Conservation (phyloP, 2,113 vertebrate genomes). For the Amphiprion percula region DNA sequence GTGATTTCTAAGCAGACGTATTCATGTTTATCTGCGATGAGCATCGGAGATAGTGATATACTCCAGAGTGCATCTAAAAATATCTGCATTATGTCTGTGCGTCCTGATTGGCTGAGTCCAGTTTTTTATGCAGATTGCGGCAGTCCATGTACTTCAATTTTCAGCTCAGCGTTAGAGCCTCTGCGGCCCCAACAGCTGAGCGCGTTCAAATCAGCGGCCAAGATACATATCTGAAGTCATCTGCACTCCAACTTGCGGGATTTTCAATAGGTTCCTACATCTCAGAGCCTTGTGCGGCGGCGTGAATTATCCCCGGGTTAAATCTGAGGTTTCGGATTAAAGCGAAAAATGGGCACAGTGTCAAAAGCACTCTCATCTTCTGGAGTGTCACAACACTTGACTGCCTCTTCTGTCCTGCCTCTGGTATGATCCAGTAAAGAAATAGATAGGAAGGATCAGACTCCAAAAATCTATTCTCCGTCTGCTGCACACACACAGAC, state of each 20-base stretch:
- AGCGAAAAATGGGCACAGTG: conserved; percentile 46
- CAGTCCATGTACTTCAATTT: background rate
- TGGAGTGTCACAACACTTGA: conserved; percentile 66
- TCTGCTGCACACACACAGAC: conserved; percentile 28
- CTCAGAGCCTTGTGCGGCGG: background rate
- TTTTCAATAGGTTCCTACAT: conserved; percentile 35
- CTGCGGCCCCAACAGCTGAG: background rate
- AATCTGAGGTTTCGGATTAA: conserved; percentile 47
- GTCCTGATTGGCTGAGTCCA: background rate
- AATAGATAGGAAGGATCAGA: conserved; percentile 70
- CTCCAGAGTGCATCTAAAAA: background rate
- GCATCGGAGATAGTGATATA: background rate
- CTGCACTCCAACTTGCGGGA: conserved; percentile 1
- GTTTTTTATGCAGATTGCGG: background rate
- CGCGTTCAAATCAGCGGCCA: background rate
- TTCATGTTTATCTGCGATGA: no score
- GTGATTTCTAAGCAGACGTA: no score
- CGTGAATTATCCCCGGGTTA: conserved; percentile 46
- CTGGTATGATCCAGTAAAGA: conserved; percentile 62
- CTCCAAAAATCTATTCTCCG: conserved; percentile 58
- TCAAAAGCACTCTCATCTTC: conserved; percentile 57
- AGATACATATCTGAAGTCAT: conserved; percentile 20
- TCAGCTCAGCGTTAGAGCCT: background rate
- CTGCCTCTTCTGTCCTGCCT: conserved; percentile 70
- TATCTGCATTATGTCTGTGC: background rate